A percentile compares a stretch with the other conserved stretches of the same genome.
phyloP scores from a whole-genome alignment of 64 coral and sea anemone species.

The Cladopsammia gracilis region DNA sequence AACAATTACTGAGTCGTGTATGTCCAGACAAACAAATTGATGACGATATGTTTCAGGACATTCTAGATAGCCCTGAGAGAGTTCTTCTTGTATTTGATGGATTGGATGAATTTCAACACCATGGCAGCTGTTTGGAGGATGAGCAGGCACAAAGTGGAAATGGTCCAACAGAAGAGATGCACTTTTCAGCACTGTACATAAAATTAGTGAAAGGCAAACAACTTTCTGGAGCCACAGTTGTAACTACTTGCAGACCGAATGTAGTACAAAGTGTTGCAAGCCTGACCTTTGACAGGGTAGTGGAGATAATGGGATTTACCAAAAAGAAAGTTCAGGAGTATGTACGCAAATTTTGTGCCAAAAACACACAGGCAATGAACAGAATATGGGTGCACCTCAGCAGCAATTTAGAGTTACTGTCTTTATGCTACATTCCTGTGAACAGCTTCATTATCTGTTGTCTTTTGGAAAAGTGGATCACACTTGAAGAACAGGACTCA shows the following conservation, averaged over 20 bases:
- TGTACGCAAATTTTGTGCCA: background rate
- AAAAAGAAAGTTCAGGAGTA: too few species aligned
- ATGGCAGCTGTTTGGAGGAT: conserved; percentile 16
- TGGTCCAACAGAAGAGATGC: conserved; percentile 36
- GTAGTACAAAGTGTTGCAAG: conserved; percentile 10
- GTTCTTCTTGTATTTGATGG: background rate
- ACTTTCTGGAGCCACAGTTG: conserved; percentile 28
- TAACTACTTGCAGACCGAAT: conserved; percentile 43
- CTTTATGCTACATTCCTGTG: conserved; percentile 73
- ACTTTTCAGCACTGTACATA: conserved; percentile 31
- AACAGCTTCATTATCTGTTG: too few species aligned
- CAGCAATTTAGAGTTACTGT: too few species aligned
- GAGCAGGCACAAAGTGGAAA: background rate
- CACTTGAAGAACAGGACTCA: too few species aligned
- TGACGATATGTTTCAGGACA: background rate
- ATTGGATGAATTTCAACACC: conserved; percentile 17
- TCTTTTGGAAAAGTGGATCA: too few species aligned
- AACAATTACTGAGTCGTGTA: conserved; percentile 1
- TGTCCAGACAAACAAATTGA: background rate
- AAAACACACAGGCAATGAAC: background rate
- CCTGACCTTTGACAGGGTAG: background rate
- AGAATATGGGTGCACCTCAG: conserved; percentile 52
- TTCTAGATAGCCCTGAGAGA: conserved; percentile 6
- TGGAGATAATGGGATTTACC: conserved; percentile 30
- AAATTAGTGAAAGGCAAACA: conserved; percentile 38